Conservation (phyloP, 2,113 vertebrate genomes). For the Ploceus nigricollis region DNA sequence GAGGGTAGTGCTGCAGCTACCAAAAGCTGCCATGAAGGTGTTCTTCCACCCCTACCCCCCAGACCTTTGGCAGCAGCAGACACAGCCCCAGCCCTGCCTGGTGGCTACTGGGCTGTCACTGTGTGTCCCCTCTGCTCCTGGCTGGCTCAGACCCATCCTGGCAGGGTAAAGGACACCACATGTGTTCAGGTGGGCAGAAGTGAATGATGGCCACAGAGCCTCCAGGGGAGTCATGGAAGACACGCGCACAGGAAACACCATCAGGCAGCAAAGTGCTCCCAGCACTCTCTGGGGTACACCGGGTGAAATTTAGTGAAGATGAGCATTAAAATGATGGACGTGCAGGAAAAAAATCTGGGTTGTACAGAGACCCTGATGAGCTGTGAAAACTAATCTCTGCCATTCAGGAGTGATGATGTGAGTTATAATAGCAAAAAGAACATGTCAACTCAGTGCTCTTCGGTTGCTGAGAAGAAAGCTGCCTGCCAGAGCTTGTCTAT, state of each 20-base stretch:
- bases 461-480: neutral
- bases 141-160: fast-evolving
- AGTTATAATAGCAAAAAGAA: neutral
- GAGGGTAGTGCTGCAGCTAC: neutral
- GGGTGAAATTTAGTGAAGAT: neutral
- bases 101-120: neutral
- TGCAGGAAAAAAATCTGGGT: neutral
- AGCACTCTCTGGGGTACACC: neutral
- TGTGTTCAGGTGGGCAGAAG: fast-evolving
- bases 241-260: neutral
- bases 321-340: neutral
- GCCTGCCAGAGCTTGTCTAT: neutral
- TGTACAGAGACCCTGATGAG: neutral
- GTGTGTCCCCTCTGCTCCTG: neutral
- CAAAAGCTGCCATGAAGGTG: neutral
- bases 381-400: neutral
- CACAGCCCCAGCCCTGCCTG: neutral
- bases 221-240: neutral
- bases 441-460: neutral
- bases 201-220: neutral
- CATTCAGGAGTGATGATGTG: neutral
- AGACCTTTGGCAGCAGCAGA: neutral
- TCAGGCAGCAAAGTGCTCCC: neutral
- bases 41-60: neutral
- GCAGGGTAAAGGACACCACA: neutral